Percentiles rank a stretch among this genome's conserved stretches.
Evolutionary conservation across 2,113 vertebrate species (phyloP).

Genomic region (Herpetotheres cachinnans): DNA sequence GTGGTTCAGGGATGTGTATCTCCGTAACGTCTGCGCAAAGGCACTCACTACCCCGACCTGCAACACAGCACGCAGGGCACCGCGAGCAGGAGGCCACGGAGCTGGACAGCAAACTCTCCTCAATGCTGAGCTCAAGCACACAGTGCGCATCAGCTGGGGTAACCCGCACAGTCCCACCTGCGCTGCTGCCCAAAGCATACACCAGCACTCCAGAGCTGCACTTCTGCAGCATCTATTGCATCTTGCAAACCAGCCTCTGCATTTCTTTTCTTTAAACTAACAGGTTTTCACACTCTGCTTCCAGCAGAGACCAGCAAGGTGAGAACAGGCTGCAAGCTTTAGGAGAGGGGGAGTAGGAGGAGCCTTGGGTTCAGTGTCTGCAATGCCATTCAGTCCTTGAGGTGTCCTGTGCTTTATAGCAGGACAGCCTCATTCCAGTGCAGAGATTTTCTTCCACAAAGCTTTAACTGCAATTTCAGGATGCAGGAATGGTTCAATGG

Average conservation of each 20-base stretch:
- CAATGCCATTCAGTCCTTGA: neutral
- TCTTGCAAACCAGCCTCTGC: neutral
- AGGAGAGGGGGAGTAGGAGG: neutral
- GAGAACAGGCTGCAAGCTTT: neutral
- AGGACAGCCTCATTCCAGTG: neutral
- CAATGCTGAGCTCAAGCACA: neutral
- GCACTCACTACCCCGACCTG: constrained; percentile 94
- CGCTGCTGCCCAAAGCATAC: neutral
- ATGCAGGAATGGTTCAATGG: neutral
- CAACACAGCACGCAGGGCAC: neutral
- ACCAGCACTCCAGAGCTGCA: neutral
- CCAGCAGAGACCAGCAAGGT: neutral
- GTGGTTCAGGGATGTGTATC: constrained; percentile 97
- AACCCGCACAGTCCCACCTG: neutral
- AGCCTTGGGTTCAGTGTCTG: neutral
- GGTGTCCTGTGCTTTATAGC: neutral
- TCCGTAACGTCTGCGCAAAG: constrained; percentile 91
- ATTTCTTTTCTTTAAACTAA: neutral
- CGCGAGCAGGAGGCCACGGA: neutral
- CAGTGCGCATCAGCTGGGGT: neutral
- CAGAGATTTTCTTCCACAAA: neutral
- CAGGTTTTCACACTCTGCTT: neutral
- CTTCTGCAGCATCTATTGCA: neutral
- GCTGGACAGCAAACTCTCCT: neutral
- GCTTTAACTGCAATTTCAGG: neutral